Base-by-base conservation (phyloP, 2,113 vertebrate species). In the Chrysemys picta region DNA sequence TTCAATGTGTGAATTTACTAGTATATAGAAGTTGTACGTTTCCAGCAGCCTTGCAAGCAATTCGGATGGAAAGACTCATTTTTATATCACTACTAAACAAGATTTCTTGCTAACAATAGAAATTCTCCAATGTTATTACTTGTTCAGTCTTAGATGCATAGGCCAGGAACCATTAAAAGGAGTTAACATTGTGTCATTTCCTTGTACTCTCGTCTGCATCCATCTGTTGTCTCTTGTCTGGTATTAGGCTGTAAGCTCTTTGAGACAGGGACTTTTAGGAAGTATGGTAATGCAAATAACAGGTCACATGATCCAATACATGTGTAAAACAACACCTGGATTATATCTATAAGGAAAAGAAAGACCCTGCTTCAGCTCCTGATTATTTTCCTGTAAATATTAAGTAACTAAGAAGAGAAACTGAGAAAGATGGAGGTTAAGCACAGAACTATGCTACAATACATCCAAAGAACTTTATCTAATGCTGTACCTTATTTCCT, bases 401-500 rank as follows among this genome's bases (percentile, higher is more conserved):
- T n/a, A 56, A 62, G 13, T 62, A 72, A 72, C 19, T 38, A 2
- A 65, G 35, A 25, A 27, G 10, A 45, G 24, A 45, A 76, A 76
- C 19, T 45, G 21, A 10, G 42, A 47, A 45, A 45, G 42, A 47
- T 25, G 42, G 45, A 76, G 42, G 12, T 5, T 94, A 65, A 81
- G 5, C 76, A 72, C 0, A 0, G 9, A 10, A 87, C 49, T 47
- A 12, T 4, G 10, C 75, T 5, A 5, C 27, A 95, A 87, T 0
- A 72, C n/a, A 6, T 16, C 11, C 53, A 89, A 47, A 90, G 35
- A 2, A 87, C 56, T 59, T 47, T 1, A 1, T 49, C 91, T 54
- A 27, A 13, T 79, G 4, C n/a, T 79, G 6, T 59, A n/a, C 19
- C 1, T 0, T 24, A 52, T 45, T 89, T 81, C 47, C 4, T 49